Percentiles rank a stretch among this genome's conserved stretches.
phyloP scores from a whole-genome alignment of 2,888 invertebrate genomes.

The Volucella inflata region DNA sequence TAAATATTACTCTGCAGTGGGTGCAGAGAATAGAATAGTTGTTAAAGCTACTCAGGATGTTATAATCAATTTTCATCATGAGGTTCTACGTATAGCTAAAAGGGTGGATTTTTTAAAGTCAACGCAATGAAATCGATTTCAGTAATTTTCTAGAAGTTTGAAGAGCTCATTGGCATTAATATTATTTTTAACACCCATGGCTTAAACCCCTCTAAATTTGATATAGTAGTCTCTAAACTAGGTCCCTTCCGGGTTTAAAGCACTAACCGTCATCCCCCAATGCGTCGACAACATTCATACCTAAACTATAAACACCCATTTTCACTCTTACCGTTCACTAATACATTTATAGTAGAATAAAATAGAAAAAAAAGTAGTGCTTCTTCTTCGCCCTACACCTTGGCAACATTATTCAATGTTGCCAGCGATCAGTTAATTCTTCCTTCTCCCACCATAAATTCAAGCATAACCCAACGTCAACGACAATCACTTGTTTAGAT shows the following conservation, averaged over 20 bases:
- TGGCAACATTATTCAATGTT: slow-evolving; percentile 62
- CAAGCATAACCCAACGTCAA: not conserved
- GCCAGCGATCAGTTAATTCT: slow-evolving; percentile 65
- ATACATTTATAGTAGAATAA: not conserved
- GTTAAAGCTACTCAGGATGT: too few relatives aligned
- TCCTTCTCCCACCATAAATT: slow-evolving; percentile 56
- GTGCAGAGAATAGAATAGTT: too few relatives aligned
- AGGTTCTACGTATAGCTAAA: too few relatives aligned
- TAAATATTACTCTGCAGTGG: too few relatives aligned
- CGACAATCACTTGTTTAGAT: not conserved
- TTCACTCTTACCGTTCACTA: slow-evolving; percentile 11
- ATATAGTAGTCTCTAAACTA: slow-evolving; percentile 44
- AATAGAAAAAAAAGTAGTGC: not conserved
- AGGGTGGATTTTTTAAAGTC: too few relatives aligned
- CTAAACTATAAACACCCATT: slow-evolving; percentile 5
- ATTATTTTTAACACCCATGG: not conserved
- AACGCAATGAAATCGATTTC: too few relatives aligned
- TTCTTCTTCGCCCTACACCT: slow-evolving; percentile 25
- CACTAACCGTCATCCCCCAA: slow-evolving; percentile 36
- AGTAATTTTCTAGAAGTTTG: too few relatives aligned
- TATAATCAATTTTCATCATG: too few relatives aligned
- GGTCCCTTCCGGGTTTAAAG: slow-evolving; percentile 69
- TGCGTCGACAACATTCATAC: slow-evolving; percentile 12
- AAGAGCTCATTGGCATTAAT: not conserved
- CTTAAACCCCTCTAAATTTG: slow-evolving; percentile 34